A percentile compares a stretch with the other conserved stretches of the same genome.
Conservation (phyloP, 2,113 vertebrate genomes). For the Anoplopoma fimbria region DNA sequence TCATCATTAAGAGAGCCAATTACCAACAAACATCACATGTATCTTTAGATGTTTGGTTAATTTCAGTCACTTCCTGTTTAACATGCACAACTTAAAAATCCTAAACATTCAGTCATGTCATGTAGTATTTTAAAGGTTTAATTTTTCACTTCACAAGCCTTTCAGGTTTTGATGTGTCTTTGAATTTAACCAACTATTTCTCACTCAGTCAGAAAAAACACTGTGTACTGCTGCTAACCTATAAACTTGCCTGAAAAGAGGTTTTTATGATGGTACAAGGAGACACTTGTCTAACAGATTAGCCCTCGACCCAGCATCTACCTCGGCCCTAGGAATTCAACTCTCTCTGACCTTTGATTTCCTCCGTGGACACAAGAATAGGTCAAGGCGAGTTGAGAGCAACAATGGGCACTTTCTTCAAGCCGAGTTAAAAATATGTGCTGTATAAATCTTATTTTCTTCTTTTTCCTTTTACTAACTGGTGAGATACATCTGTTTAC, state of each 20-base stretch:
- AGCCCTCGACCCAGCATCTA: conserved; percentile 11
- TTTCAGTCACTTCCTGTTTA: background rate
- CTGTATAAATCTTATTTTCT: no score
- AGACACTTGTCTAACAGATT: conserved; percentile 1
- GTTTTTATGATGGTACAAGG: background rate
- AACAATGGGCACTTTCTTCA: conserved; percentile 1
- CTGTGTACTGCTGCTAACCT: background rate
- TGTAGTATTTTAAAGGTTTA: background rate
- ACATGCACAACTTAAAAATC: background rate
- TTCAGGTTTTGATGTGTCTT: background rate
- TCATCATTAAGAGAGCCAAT: conserved; percentile 8
- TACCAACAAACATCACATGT: background rate
- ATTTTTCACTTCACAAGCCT: background rate
- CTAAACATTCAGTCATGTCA: background rate
- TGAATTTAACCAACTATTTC: background rate
- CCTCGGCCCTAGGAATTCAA: conserved; percentile 8
- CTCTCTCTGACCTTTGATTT: conserved; percentile 22
- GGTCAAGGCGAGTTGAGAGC: background rate
- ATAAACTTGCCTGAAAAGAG: background rate
- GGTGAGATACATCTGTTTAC: background rate
- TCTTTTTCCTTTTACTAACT: background rate
- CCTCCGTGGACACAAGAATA: background rate
- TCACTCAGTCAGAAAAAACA: background rate
- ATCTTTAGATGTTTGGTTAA: background rate
- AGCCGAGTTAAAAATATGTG: background rate